Conservation (phyloP, 2,113 vertebrate species). For the Hydrochoerus hydrochaeris region DNA sequence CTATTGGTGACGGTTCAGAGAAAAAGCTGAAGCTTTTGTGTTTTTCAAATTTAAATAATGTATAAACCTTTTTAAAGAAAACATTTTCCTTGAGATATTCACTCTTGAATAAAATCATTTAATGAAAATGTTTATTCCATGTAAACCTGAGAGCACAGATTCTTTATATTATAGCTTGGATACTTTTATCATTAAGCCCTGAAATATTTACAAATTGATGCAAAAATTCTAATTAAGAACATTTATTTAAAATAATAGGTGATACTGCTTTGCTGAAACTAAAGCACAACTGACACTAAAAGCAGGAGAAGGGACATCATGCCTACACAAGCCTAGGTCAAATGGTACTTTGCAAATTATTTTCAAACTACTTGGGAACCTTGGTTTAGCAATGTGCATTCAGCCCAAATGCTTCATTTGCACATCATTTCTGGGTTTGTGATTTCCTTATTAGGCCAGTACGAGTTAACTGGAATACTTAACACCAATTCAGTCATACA, state of each 20-base stretch:
- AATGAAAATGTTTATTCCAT: slow-evolving; percentile 49
- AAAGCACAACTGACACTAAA: slow-evolving; percentile 31
- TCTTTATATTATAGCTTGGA: background rate
- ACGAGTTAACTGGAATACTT: slow-evolving; percentile 55
- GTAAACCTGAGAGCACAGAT: slow-evolving; percentile 33
- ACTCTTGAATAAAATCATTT: slow-evolving; percentile 55
- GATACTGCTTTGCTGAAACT: slow-evolving; percentile 66
- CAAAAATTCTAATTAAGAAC: slow-evolving; percentile 64
- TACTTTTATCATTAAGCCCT: slow-evolving; percentile 44
- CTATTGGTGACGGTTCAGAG: slow-evolving; percentile 19
- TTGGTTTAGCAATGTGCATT: slow-evolving; percentile 57
- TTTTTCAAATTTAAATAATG: slow-evolving; percentile 48
- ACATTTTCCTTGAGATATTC: background rate
- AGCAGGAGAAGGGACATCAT: slow-evolving; percentile 54
- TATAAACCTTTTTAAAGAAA: background rate
- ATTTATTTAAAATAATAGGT: slow-evolving; percentile 69
- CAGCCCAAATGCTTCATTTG: slow-evolving; percentile 68
- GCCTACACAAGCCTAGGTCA: slow-evolving; percentile 52
- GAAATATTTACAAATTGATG: slow-evolving; percentile 58
- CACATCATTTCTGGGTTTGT: slow-evolving; percentile 68
- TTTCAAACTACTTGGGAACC: slow-evolving; percentile 71
- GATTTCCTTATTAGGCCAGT: slow-evolving; percentile 64
- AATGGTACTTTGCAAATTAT: slow-evolving; percentile 73
- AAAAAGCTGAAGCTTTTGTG: slow-evolving; percentile 40
- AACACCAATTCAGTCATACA: background rate